Evolutionary conservation across 2,797 vertebrate species (phyloP).

Genomic region (Anniella stebbinsi): DNA sequence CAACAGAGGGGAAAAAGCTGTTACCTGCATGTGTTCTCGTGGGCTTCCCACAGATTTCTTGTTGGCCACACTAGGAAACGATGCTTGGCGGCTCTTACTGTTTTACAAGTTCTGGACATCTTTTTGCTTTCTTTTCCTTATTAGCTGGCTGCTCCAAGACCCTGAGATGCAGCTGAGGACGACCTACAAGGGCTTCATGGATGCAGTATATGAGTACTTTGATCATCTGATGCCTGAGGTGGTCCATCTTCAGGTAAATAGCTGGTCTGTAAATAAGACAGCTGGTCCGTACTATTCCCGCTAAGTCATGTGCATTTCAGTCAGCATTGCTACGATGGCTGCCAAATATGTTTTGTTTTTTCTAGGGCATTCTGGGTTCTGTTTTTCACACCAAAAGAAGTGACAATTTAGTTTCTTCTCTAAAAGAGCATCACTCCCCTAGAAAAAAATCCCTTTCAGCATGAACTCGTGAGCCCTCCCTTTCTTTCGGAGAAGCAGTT

Average conservation of each 20-base stretch:
- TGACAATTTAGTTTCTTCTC: not conserved
- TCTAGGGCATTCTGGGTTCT: no score
- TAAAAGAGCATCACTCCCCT: not conserved
- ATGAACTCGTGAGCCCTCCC: not conserved
- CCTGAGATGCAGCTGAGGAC: slow-evolving; percentile 87
- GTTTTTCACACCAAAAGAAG: not conserved
- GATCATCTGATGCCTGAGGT: slow-evolving; percentile 88
- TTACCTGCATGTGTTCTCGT: not conserved
- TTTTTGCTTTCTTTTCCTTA: not conserved
- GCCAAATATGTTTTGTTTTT: not conserved
- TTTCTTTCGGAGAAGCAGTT: no score
- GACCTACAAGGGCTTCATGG: slow-evolving; percentile 84
- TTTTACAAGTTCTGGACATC: not conserved
- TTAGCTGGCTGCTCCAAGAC: slow-evolving; percentile 92
- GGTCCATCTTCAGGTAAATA: slow-evolving; percentile 87
- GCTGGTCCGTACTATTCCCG: not conserved
- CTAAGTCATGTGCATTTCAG: no score
- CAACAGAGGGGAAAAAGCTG: no score
- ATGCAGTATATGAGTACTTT: slow-evolving; percentile 88
- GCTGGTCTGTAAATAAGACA: not conserved
- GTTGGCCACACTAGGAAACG: not conserved
- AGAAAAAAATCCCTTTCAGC: no score
- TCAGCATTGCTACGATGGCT: not conserved
- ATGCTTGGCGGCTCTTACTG: not conserved
- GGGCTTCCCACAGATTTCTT: not conserved